Percentiles rank a stretch among this genome's conserved stretches.
phyloP scores from a whole-genome alignment of 2,113 vertebrate species.

The Elachura formosa region DNA sequence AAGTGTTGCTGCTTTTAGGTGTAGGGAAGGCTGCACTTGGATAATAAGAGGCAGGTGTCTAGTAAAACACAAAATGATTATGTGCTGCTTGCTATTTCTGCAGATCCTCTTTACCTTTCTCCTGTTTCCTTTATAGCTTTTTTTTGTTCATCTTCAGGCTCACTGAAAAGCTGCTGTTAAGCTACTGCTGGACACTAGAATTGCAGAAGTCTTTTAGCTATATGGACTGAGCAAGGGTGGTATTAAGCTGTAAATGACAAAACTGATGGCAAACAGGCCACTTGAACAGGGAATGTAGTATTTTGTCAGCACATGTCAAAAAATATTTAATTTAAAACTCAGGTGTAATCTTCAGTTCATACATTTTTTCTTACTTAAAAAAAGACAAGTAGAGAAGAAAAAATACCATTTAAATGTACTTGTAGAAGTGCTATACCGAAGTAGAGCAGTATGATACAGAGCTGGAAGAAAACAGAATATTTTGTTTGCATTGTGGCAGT shows the following conservation, averaged over 20 bases:
- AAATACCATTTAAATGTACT: neutral
- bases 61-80: neutral
- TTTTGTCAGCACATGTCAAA: neutral
- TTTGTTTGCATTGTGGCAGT: neutral
- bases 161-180: neutral
- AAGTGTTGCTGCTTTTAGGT: neutral
- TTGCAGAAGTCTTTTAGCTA: neutral
- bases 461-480: neutral
- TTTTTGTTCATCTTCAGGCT: neutral
- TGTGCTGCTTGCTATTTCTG: neutral
- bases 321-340: neutral
- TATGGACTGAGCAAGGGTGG: neutral
- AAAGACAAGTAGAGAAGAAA: neutral
- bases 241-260: neutral
- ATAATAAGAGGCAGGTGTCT: neutral
- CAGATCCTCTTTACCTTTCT: neutral
- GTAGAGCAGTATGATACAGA: neutral
- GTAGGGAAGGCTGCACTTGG: neutral
- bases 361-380: neutral
- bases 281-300: neutral
- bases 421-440: neutral
- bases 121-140: neutral
- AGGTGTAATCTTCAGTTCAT: neutral
- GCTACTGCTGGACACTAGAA: neutral
- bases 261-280: neutral